Conservation (phyloP, 1,140 invertebrate species). For the Drosophila pachea region DNA sequence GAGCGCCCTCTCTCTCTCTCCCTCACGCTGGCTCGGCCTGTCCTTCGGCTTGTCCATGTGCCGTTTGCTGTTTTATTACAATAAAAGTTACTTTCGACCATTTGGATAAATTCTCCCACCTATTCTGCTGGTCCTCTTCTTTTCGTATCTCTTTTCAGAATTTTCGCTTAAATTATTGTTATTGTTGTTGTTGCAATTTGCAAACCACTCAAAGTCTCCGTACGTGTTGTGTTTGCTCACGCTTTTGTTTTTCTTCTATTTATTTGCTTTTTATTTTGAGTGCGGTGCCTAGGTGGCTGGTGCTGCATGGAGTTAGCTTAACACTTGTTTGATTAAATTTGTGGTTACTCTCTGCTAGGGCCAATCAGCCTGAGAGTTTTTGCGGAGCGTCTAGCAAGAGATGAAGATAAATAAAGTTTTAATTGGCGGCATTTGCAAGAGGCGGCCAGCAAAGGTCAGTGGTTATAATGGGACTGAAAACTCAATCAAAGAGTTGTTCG, state of each 20-base stretch:
- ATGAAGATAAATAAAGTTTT: conserved; percentile 62
- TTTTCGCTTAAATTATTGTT: conserved; percentile 59
- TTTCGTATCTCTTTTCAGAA: conserved; percentile 19
- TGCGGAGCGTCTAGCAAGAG: conserved; percentile 13
- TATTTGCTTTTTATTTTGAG: conserved; percentile 13
- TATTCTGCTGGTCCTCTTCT: conserved; percentile 3
- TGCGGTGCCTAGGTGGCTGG: conserved; percentile 19
- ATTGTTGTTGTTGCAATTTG: conserved; percentile 51
- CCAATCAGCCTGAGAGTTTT: conserved; percentile 29
- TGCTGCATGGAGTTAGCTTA: conserved; percentile 30
- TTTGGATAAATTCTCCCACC: conserved; percentile 40
- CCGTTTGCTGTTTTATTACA: conserved; percentile 56
- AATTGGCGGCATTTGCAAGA: conserved; percentile 53
- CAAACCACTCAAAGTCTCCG: conserved; percentile 39
- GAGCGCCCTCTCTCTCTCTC: neutral
- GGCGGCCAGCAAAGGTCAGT: conserved; percentile 11
- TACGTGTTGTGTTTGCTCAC: conserved; percentile 20
- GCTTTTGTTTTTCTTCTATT: conserved; percentile 17
- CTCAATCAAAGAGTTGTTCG: conserved; percentile 31
- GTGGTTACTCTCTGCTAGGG: conserved; percentile 21
- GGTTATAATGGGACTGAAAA: conserved; percentile 46
- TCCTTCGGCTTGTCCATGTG: conserved; percentile 33
- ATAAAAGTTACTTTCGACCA: conserved; percentile 60
- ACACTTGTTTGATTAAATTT: conserved; percentile 66
- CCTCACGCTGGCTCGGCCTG: neutral